A percentile compares a stretch with the other conserved stretches of the same genome.
Evolutionary conservation across 2,113 vertebrate genomes (phyloP).

Genomic region (Lycocorax pyrrhopterus): DNA sequence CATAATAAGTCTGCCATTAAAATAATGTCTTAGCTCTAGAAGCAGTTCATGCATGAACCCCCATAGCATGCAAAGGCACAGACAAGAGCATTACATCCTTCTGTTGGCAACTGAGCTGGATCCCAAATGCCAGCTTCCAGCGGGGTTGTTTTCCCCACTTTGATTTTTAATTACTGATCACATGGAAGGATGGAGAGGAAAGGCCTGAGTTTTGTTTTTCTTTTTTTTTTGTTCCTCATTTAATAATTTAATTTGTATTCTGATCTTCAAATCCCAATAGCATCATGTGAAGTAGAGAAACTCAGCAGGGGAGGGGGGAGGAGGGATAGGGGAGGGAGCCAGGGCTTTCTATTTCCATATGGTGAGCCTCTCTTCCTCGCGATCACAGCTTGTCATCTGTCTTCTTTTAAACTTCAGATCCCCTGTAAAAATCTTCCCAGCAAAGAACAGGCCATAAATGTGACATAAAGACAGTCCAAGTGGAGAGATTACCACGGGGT

Average conservation of each 20-base stretch:
- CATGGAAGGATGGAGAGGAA: conserved; percentile 30
- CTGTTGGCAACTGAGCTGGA: background rate
- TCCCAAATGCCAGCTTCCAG: conserved; percentile 28
- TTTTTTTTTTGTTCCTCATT: background rate
- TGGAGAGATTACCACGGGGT: background rate
- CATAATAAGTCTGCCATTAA: background rate
- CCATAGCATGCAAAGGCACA: background rate
- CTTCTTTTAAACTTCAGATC: conserved; percentile 66
- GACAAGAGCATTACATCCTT: background rate
- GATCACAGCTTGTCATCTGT: conserved; percentile 66
- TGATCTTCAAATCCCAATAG: conserved; percentile 62
- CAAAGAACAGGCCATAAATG: conserved; percentile 49
- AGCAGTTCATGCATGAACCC: background rate
- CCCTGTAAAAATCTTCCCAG: conserved; percentile 63
- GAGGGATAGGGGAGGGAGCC: conserved; percentile 44
- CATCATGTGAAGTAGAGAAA: conserved; percentile 50
- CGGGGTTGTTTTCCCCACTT: conserved; percentile 12
- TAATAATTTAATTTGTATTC: conserved; percentile 65
- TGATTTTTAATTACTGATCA: conserved; percentile 42
- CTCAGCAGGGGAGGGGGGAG: conserved; percentile 58
- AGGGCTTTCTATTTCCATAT: conserved; percentile 63
- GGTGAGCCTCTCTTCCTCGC: conserved; percentile 48
- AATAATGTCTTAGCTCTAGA: background rate
- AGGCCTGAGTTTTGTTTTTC: background rate
- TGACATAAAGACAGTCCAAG: conserved; percentile 39